Evolutionary conservation across 2,888 invertebrate species (phyloP).

Genomic region (Aleiodes leptofemur): DNA sequence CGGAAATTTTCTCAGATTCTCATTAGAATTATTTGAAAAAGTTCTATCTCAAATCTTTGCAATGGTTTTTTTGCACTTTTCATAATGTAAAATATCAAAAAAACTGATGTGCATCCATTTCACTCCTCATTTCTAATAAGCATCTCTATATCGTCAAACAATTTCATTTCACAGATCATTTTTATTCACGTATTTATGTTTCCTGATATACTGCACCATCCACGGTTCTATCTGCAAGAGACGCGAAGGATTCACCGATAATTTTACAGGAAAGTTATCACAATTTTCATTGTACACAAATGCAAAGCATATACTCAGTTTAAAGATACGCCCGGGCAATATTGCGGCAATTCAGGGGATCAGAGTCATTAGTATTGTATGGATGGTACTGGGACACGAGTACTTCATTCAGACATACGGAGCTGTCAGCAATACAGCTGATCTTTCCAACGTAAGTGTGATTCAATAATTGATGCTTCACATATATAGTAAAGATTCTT

Average conservation of each 20-base stretch:
- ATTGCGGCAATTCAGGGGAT: slow-evolving; percentile 76
- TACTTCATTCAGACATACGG: slow-evolving; percentile 62
- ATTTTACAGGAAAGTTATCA: neutral
- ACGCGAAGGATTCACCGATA: too few relatives aligned
- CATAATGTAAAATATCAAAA: too few relatives aligned
- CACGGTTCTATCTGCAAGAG: slow-evolving; percentile 52
- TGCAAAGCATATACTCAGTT: slow-evolving; percentile 17
- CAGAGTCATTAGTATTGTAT: slow-evolving; percentile 75
- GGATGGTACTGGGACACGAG: slow-evolving; percentile 76
- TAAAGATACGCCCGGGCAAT: slow-evolving; percentile 56
- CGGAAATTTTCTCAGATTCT: too few relatives aligned
- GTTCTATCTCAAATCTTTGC: slow-evolving; percentile 1
- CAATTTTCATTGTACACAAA: slow-evolving; percentile 19
- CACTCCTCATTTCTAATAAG: too few relatives aligned
- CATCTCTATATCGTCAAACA: too few relatives aligned
- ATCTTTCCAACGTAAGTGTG: slow-evolving; percentile 69
- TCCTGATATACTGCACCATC: slow-evolving; percentile 59
- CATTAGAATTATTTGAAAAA: too few relatives aligned
- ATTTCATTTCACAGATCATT: slow-evolving; percentile 55
- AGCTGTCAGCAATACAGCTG: slow-evolving; percentile 70
- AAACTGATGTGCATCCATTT: too few relatives aligned
- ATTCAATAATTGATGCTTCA: neutral
- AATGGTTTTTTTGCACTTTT: too few relatives aligned
- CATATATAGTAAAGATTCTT: too few relatives aligned
- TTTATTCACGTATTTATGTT: slow-evolving; percentile 54